Base-by-base conservation (phyloP, 2,797 vertebrate species). In the Eupleurogrammus muticus region DNA sequence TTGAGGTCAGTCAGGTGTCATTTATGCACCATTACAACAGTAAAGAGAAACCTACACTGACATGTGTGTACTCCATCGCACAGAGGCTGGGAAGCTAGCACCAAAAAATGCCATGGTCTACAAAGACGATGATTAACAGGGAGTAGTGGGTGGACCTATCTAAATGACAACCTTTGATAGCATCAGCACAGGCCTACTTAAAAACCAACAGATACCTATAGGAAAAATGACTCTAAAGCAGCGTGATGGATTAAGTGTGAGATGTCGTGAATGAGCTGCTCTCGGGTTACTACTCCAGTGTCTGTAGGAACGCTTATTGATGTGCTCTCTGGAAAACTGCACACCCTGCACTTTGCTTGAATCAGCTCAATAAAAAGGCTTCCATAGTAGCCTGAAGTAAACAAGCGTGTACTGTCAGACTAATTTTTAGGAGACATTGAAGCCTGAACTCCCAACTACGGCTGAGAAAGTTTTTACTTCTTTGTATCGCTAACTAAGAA, bases 291-390 rank as follows among this genome's bases (percentile, higher is more conserved):
- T 1, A 42, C 23, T 58, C n/a, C 24, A 40, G 16, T 7, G 20
- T 71, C 57, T 62, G 24, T 20, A 70, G 36, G 59, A 17, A 81
- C 66, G 48, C 19, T 42, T 56, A 83, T 58, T 5, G 64, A 81
- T 69, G 74, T 70, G 17, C 66, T 63, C 61, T 68, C 72, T 70
- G 46, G 23, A 60, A 65, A 73, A 73, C 23, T 65, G 77, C 56
- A 54, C 58, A 65, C 44, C 32, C 53, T 17, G 64, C 73, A 53
- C 66, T 83, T 82, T 73, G 62, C 77, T 56, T 68, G 70, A 60
- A 66, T 73, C 67, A 46, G 49, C 61, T 38, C 52, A 59, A 69
- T 38, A 60, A 58, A n/a, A 61, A 61, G 46, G 53, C 55, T 59
- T 71, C 51, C 67, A 64, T 28, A 50, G 53, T 14, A 40, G 49